Evolutionary conservation across 2,888 invertebrate genomes (phyloP).

Genomic region (Rhagonycha lutea): DNA sequence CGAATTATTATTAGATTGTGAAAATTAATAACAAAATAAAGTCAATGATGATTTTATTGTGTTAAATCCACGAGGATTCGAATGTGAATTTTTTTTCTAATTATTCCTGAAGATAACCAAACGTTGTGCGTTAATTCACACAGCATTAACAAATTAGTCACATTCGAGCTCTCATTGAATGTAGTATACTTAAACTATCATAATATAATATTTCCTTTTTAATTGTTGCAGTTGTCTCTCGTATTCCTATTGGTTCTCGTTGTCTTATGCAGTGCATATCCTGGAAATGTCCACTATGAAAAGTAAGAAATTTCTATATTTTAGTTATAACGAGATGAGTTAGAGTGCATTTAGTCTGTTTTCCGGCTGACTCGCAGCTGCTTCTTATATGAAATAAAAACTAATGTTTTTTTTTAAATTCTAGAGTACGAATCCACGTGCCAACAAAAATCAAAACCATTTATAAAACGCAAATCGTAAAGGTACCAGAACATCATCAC

Average conservation of each 20-base stretch:
- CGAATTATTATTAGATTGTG: neutral
- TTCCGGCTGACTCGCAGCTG: too few species aligned
- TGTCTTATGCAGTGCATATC: neutral
- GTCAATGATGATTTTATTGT: neutral
- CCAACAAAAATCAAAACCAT: constrained; percentile 50
- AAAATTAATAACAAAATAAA: too few species aligned
- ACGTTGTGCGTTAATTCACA: neutral
- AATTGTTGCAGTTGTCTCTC: neutral
- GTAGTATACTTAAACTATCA: neutral
- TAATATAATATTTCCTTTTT: neutral
- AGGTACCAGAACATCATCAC: constrained; percentile 53
- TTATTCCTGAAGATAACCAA: too few species aligned
- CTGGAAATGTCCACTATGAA: neutral
- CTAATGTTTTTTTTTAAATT: constrained; percentile 21
- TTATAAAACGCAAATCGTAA: constrained; percentile 50
- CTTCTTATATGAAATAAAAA: too few species aligned
- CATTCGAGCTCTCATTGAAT: neutral
- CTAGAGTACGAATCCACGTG: constrained; percentile 49
- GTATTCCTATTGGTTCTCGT: neutral
- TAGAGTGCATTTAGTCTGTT: too few species aligned
- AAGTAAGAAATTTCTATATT: neutral
- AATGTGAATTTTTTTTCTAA: too few species aligned
- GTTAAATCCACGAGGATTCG: too few species aligned
- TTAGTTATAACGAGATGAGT: neutral
- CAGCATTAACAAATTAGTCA: neutral